phyloP scores from a whole-genome alignment of 2,113 vertebrate genomes.

The Equus quagga region DNA sequence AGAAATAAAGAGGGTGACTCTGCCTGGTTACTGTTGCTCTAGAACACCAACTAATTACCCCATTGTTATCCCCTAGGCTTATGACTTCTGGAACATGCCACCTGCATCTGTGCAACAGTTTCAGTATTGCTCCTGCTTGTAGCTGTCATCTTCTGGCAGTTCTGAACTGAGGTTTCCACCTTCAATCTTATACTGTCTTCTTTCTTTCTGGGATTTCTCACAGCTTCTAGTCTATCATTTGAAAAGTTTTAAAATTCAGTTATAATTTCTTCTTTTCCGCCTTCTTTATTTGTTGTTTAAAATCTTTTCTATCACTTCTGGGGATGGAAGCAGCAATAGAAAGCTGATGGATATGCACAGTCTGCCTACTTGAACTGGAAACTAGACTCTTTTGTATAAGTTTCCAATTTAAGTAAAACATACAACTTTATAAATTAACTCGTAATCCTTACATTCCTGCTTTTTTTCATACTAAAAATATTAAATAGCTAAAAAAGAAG shows the following conservation, averaged over 20 bases:
- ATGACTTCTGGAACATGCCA: neutral
- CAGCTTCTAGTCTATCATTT: neutral
- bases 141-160: neutral
- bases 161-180: neutral
- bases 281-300: neutral
- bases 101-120: no score
- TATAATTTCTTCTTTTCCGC: neutral
- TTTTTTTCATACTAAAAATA: neutral
- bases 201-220: neutral
- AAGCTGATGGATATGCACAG: neutral
- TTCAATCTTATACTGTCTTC: neutral
- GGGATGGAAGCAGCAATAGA: neutral
- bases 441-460: neutral
- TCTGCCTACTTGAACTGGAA: neutral
- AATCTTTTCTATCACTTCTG: neutral
- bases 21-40: neutral
- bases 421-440: neutral
- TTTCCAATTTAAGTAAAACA: slow-evolving; percentile 7
- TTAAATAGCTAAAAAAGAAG: neutral
- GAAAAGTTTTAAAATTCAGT: neutral
- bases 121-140: neutral
- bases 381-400: neutral
- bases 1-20: neutral
- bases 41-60: neutral
- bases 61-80: neutral